phyloP scores from a whole-genome alignment of 2,797 vertebrate species.

The Cynodonichthys magdalenae region DNA sequence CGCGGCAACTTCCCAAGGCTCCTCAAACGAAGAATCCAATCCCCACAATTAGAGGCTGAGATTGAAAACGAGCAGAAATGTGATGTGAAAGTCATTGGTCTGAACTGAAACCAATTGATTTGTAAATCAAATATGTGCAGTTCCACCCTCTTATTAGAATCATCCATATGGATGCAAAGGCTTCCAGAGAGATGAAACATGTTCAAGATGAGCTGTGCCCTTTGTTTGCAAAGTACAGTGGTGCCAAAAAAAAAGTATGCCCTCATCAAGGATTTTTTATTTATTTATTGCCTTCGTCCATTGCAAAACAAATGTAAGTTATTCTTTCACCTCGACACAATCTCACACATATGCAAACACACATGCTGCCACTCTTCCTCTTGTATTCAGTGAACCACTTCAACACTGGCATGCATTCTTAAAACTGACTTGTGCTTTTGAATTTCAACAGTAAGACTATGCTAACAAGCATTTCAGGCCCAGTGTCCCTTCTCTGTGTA shows the following conservation, averaged over 20 bases:
- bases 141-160: constrained; percentile 37
- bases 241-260: constrained; percentile 41
- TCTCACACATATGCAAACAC: constrained; percentile 3
- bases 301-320: constrained; percentile 51
- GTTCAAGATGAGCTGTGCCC: constrained; percentile 15
- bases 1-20: constrained; percentile 36
- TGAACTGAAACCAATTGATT: constrained; percentile 65
- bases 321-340: constrained; percentile 20
- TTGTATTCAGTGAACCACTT: constrained; percentile 52
- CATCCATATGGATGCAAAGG: constrained; percentile 36
- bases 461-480: constrained; percentile 63
- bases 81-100: constrained; percentile 41
- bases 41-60: constrained; percentile 47
- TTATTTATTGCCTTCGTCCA: constrained; percentile 50
- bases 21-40: constrained; percentile 41
- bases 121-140: constrained; percentile 50
- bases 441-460: constrained; percentile 59
- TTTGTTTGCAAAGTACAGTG: constrained; percentile 57
- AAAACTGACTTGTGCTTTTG: constrained; percentile 43
- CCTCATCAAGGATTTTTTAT: constrained; percentile 57
- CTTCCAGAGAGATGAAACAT: constrained; percentile 22
- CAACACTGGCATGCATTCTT: constrained; percentile 51
- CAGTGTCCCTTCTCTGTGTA: constrained; percentile 36
- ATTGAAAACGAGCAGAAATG: constrained; percentile 46
- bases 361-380: constrained; percentile 2